Evolutionary conservation across 2,888 invertebrate species (phyloP), one percentile per base, ranked within the genome.

Genomic region (Clivina fossor): DNA sequence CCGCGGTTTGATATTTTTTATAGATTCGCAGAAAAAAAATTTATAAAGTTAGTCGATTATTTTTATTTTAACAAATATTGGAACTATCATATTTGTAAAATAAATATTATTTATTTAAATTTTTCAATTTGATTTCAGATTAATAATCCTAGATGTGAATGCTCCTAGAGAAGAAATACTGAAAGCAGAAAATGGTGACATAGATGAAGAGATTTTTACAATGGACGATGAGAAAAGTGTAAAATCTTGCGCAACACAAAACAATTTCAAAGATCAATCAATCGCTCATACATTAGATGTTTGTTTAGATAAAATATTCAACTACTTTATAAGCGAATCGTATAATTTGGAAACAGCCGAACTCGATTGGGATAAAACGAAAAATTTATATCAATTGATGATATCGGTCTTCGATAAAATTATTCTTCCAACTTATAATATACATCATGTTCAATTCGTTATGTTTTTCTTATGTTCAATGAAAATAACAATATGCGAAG

Each of bases 381-480:
- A 84, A 68, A 73, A 78, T 43, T 66, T 86, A 16, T 86, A 83
- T 66, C 71, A 77, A 26, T 81, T 84, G 59, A 62, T 85, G 41
- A 66, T 91, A 58, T 76, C 75, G 58, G 80, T 85, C 2, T 96
- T 95, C 72, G 90, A 94, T 64, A 82, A 82, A 65, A 77, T 89
- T 28, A 81, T 96, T 61, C 73, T 96, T 57, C 88, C 89, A 1
- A 93, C 93, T 1, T 85, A 92, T 72, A 89, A 87, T 20, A 88
- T 87, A 26, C 82, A 84, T 68, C 89, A 90, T 69, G 80, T 86
- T 1, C 92, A 90, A 71, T 92, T 86, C 70, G 66, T 86, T 4
- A 74, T 90, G 71, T 90, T 91, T 71, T 83, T 86, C 66, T 72
- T 88, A 57, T 83, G 85, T 69, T 84, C 85, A 65, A 80, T 87